These are phyloP conservation scores for Eulemur coronatus DNA, from an alignment of 2,797 vertebrate species.

Conservation along the genomic window DNA sequence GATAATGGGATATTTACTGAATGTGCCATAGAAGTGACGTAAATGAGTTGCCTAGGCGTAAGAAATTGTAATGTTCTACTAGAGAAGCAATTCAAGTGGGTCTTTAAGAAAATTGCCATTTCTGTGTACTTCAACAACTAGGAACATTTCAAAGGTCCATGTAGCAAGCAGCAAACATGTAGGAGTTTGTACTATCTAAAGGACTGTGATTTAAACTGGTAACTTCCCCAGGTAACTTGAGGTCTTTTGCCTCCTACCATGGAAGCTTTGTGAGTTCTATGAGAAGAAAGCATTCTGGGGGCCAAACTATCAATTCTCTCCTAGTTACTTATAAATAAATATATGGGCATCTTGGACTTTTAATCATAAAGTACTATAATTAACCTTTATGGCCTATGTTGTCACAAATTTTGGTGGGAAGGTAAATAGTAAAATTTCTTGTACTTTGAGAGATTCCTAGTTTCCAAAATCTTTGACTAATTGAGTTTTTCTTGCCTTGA, in stretches of 20 bases:
- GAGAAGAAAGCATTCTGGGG: neutral
- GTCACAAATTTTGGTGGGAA: neutral
- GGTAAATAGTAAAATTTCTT: neutral
- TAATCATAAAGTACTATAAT: neutral
- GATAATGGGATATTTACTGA: conserved; percentile 33
- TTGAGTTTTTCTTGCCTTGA: neutral
- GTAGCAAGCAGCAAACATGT: neutral
- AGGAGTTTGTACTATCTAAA: neutral
- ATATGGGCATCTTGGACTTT: neutral
- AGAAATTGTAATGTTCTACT: conserved; percentile 39
- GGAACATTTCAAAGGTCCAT: neutral
- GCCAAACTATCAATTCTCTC: neutral
- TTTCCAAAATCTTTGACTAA: neutral
- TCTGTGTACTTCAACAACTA: neutral
- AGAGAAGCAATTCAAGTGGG: conserved; percentile 13
- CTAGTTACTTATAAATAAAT: neutral
- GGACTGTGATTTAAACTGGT: neutral
- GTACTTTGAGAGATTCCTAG: neutral
- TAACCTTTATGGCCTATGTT: neutral
- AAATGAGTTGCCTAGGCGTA: neutral
- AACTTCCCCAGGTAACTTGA: neutral
- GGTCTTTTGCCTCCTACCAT: neutral
- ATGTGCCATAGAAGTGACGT: neutral
- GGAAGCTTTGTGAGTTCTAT: neutral
- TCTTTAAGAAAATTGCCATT: conserved; percentile 35